phyloP scores from a whole-genome alignment of 2,888 invertebrate genomes.

The Acanthococcus lagerstroemiae region DNA sequence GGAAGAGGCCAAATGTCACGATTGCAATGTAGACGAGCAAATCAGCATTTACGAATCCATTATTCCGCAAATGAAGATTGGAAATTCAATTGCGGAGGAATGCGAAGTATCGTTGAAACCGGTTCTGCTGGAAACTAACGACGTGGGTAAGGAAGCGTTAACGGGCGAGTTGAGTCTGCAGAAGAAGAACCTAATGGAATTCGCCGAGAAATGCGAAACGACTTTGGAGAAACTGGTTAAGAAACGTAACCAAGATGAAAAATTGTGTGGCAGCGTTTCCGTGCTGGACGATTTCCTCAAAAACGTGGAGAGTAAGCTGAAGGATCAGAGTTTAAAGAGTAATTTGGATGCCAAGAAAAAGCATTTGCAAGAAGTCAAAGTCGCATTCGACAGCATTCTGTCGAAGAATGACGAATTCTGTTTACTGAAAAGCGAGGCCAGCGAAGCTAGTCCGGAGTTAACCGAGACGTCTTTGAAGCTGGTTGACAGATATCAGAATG shows the following conservation, averaged over 20 bases:
- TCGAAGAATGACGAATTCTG: conserved; percentile 59
- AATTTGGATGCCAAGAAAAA: conserved; percentile 70
- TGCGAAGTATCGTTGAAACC: conserved; percentile 61
- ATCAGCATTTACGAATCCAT: conserved; percentile 64
- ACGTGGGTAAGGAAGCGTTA: conserved; percentile 62
- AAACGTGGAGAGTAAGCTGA: conserved; percentile 69
- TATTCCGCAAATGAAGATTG: conserved; percentile 59
- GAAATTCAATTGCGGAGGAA: conserved; percentile 57
- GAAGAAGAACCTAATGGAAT: conserved; percentile 62
- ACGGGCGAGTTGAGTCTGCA: conserved; percentile 64
- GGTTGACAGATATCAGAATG: conserved; percentile 67
- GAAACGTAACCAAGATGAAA: conserved; percentile 64
- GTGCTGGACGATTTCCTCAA: conserved; percentile 75
- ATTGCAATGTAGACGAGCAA: conserved; percentile 66
- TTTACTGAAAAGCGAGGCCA: conserved; percentile 56
- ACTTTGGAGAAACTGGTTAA: conserved; percentile 41
- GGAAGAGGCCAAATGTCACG: conserved; percentile 68
- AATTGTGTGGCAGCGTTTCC: conserved; percentile 52
- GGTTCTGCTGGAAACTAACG: conserved; percentile 66
- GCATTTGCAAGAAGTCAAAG: conserved; percentile 65
- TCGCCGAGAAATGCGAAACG: conserved; percentile 58
- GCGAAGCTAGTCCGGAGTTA: conserved; percentile 66
- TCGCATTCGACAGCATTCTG: conserved; percentile 58
- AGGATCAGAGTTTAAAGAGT: conserved; percentile 80
- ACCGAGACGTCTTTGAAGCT: conserved; percentile 64